These are phyloP conservation scores for Andricus grossulariae DNA, from an alignment of 1,140 invertebrate species.

Conservation along the genomic window DNA sequence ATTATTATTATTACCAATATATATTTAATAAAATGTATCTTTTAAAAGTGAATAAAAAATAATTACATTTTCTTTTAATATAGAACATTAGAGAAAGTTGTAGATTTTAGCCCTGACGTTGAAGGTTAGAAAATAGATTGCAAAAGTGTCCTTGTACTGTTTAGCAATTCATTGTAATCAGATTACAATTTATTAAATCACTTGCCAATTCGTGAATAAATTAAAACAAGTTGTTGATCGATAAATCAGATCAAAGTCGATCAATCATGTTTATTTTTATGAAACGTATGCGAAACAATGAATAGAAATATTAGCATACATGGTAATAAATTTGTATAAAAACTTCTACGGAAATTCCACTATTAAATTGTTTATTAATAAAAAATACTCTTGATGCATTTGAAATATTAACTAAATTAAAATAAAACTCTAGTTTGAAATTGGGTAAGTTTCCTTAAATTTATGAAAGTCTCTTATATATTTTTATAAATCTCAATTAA, in stretches of 20 bases:
- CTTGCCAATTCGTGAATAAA: neutral
- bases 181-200: neutral
- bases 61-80: neutral
- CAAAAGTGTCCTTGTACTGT: neutral
- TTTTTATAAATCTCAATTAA: too few relatives aligned
- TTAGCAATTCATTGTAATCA: conserved; percentile 14
- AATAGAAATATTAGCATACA: too few relatives aligned
- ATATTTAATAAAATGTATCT: too few relatives aligned
- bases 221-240: neutral
- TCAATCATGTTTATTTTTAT: neutral
- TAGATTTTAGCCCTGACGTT: neutral
- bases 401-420: neutral
- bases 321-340: too few relatives aligned
- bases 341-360: too few relatives aligned
- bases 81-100: neutral
- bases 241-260: neutral
- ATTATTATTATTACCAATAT: too few relatives aligned
- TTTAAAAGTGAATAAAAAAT: conserved; percentile 1
- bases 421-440: neutral
- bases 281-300: too few relatives aligned
- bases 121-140: conserved; percentile 16
- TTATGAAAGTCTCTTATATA: neutral
- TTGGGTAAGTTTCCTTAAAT: neutral
- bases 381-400: too few relatives aligned
- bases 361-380: too few relatives aligned